Evolutionary conservation across 1,140 invertebrate species (phyloP), one percentile per base, ranked within the genome.

Genomic region (Papilio helenus): DNA sequence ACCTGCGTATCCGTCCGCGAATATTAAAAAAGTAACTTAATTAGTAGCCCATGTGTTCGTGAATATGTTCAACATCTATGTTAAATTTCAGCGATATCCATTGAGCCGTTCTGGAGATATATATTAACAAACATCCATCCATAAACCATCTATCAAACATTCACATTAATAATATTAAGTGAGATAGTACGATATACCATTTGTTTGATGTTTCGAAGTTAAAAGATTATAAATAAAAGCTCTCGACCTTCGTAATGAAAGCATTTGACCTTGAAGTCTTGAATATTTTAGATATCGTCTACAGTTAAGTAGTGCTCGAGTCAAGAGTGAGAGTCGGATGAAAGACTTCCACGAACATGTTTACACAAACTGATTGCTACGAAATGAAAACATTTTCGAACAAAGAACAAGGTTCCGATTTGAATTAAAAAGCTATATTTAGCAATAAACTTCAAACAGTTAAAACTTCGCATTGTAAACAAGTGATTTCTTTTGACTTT

Each of bases 281-380:
- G 58, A 61, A 61, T 61, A 14, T 29, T 61, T 61, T 61, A 23
- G 58, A 9, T 26, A 26, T 58, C 5, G 58, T 26, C 20, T 4
- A 12, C 58, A 9, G 58, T 61, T 61, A 61, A 61, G 58, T 61
- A 14, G 23, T 23, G 20, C 23, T 26, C 20, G 0, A 26, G 18
- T 14, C 23, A 26, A n/a, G 20, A n/a, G n/a, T 26, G 58, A 16
- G 23, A 68, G 26, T 68, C 26, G 9, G 61, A 61, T 68, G 61
- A 68, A 68, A 68, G 61, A 68, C 10, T 23, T 61, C 61, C 12
- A 68, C 61, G 20, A 34, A 68, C 14, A 68, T 68, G 61, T 68
- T 68, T 68, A 68, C 61, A 14, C 26, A 29, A 7, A 29, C 61
- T 34, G 61, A 68, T 68, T 68, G 61, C 61, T 68, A 5, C 4